Base-by-base conservation (phyloP, 1,140 invertebrate species). In the Hypothenemus hampei region DNA sequence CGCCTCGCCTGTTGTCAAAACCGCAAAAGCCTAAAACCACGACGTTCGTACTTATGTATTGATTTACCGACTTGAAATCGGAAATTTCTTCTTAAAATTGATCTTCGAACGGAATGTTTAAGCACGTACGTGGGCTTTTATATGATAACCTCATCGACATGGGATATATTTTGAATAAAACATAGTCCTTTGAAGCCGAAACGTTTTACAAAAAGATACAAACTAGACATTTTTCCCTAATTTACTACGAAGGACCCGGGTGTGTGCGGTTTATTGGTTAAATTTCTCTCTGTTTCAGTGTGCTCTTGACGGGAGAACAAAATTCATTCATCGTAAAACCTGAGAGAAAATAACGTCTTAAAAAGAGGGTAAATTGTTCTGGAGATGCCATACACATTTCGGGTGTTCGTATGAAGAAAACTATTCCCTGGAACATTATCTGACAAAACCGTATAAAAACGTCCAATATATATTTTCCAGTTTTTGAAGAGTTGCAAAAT, bases 321-420 rank as follows among this genome's bases (percentile, higher is more conserved):
- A 18, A 41, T 41, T 41, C 39, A 11, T 6, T 20, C 1, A 7
- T 41, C 39, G 20, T 41, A 41, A 41, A 41, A 41, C 1, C 16
- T 10, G 39, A 15, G 20, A 41, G 39, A 41, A 41, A 41, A 41
- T 41, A 16, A 20, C 18, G 39, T 5, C 5, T 29, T 6, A 29
- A 29, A 29, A 11, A 5, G 11, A 29, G 5, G 5, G 5, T 29
- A 29, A 29, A 29, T 11, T 6, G 16, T 41, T 41, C 16, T 15
- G 39, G 22, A 3, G 39, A 41, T 21, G 16, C 18, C 39, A 21
- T 16, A 7, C 39, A 21, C 13, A 41, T 41, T 41, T 41, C 10
- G 10, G 10, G 7, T 16, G 39, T 41, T 41, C 39, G n/a, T 41
- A 41, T 41, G 39, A 41, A 20, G 39, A 41, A 41, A 21, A 41